Evolutionary conservation across 1,140 invertebrate genomes (phyloP).

Genomic region (Pseudachorutes palmiensis): DNA sequence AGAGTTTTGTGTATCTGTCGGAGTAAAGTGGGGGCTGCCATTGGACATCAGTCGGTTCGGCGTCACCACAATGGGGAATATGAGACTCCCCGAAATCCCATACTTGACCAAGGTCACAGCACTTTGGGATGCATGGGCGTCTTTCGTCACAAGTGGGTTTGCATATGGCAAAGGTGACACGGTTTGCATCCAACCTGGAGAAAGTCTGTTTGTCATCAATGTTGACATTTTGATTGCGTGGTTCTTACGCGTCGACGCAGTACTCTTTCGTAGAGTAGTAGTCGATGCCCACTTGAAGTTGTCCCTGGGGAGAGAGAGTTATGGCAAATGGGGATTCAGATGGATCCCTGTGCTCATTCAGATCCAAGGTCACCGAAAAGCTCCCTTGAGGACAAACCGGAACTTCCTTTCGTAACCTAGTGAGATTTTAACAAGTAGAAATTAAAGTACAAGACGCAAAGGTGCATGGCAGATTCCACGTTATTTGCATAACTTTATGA

Average conservation of each 20-base stretch:
- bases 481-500: neutral
- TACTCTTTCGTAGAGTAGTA: constrained; percentile 33
- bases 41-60: constrained; percentile 11
- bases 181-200: constrained; percentile 8
- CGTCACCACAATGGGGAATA: constrained; percentile 14
- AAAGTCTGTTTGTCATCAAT: constrained; percentile 3
- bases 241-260: constrained; percentile 26
- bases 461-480: neutral
- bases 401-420: neutral
- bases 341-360: neutral
- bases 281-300: constrained; percentile 12
- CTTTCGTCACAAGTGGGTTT: constrained; percentile 17
- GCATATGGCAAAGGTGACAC: constrained; percentile 21
- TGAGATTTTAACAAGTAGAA: neutral
- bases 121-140: constrained; percentile 30
- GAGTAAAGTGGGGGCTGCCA: constrained; percentile 29
- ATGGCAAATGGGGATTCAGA: neutral
- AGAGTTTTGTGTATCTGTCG: constrained; percentile 11
- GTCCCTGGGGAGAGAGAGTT: neutral
- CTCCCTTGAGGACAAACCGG: neutral
- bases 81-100: constrained; percentile 22
- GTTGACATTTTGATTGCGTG: neutral
- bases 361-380: neutral
- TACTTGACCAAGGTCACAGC: constrained; percentile 29
- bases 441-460: neutral